Evolutionary conservation across 2,888 invertebrate genomes (phyloP), one percentile per base, ranked within the genome.

Genomic region (Clistopyga incitator): DNA sequence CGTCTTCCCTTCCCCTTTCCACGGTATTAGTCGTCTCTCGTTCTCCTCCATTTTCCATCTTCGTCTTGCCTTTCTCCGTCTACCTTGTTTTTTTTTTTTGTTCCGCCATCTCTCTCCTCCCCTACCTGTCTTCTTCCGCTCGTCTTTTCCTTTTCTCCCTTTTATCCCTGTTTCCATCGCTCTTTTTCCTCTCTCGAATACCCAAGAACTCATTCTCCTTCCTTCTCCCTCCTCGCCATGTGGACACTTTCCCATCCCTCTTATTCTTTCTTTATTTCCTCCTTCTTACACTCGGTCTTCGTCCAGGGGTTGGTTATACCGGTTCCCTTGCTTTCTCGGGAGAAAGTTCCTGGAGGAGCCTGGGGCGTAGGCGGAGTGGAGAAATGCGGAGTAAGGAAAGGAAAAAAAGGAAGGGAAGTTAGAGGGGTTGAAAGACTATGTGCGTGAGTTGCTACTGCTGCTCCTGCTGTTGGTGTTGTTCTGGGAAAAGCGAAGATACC

Each of bases 91-190:
- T n/a, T n/a, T n/a, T n/a, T n/a, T n/a, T n/a, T n/a, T n/a, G n/a
- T n/a, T n/a, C n/a, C 77, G 3, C 74, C 50, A 71, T 70, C 78
- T 71, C 78, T 71, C 78, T 50, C 50, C 71, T 70, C 79, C 56
- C 70, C 59, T 84, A 81, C 67, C 82, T 82, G 81, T 80, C 76
- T 77, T 10, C 42, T 18, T 74, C 72, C 72, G 81, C 78, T 77
- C 78, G 47, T 67, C 67, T 6, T 45, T 4, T 20, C 79, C 83
- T 4, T 4, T 61, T 71, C 72, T 81, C 81, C 72, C 42, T 61
- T 34, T 68, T 76, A 45, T 54, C 80, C 61, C 13, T 84, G 82
- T 86, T 85, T 75, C 84, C 47, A 67, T 86, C 85, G 79, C 86
- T 86, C 85, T 47, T 78, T 59, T 61, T 65, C 59, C 74, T 64